A percentile compares a stretch with the other conserved stretches of the same genome.
Conservation (phyloP, 2,113 vertebrate species). For the Gymnorhina tibicen region DNA sequence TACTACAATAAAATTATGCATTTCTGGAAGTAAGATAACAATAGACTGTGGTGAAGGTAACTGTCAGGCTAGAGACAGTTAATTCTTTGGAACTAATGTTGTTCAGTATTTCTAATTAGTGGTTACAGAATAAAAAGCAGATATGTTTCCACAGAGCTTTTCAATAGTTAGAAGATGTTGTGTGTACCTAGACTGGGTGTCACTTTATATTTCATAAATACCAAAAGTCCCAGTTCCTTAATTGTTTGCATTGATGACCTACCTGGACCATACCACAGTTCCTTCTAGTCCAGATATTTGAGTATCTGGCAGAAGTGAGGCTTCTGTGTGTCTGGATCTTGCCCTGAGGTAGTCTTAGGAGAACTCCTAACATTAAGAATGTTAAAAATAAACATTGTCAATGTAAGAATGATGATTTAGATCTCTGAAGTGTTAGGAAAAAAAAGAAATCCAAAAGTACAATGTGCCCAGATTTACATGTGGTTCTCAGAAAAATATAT, state of each 20-base stretch:
- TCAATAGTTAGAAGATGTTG: not conserved
- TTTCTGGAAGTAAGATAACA: not conserved
- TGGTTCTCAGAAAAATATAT: not conserved
- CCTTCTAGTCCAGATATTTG: not conserved
- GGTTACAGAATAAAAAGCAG: not conserved
- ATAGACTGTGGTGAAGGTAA: not conserved
- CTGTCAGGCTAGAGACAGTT: not conserved
- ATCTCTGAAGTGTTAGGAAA: not conserved
- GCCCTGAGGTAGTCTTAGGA: not conserved
- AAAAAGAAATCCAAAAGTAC: not conserved
- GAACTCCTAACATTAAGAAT: not conserved
- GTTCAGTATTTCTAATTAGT: not conserved
- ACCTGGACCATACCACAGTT: not conserved
- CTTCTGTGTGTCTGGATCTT: not conserved
- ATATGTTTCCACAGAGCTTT: not conserved
- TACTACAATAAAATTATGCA: not conserved
- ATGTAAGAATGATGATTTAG: not conserved
- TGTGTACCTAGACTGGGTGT: not conserved
- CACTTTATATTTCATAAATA: not conserved
- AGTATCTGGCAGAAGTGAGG: rapidly evolving
- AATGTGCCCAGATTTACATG: not conserved
- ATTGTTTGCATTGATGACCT: not conserved
- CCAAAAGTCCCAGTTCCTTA: not conserved
- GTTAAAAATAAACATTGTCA: not conserved
- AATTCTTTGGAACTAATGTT: not conserved